phyloP scores from a whole-genome alignment of 2,797 vertebrate species.

The Lindbergichthys nudifrons region DNA sequence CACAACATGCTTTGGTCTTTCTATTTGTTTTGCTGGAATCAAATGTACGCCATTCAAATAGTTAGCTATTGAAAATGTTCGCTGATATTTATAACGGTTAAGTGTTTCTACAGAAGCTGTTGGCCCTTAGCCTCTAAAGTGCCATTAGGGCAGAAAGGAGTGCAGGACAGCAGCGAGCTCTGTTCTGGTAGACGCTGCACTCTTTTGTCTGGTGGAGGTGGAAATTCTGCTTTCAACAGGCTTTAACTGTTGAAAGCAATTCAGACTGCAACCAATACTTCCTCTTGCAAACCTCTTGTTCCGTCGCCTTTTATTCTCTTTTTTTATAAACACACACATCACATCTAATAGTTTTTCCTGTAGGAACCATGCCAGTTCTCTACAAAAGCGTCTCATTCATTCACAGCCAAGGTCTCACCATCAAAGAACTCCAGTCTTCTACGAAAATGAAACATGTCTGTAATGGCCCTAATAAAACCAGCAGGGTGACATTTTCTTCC shows the following conservation, averaged over 20 bases:
- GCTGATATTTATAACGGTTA: conserved; percentile 44
- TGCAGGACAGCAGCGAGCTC: conserved; percentile 63
- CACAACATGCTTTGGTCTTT: conserved; percentile 5
- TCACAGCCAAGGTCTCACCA: conserved; percentile 51
- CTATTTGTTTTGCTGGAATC: conserved; percentile 21
- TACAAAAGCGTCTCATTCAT: conserved; percentile 66
- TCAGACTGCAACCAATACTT: conserved; percentile 16
- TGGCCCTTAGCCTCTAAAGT: conserved; percentile 53
- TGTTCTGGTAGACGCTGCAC: conserved; percentile 66
- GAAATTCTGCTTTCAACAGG: conserved; percentile 61
- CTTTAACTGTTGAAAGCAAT: conserved; percentile 49
- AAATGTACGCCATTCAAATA: neutral
- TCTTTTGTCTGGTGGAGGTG: conserved; percentile 56
- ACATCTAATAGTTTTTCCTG: conserved; percentile 36
- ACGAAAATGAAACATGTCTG: conserved; percentile 31
- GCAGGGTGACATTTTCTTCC: no score
- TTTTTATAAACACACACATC: conserved; percentile 11
- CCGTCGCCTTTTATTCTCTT: neutral
- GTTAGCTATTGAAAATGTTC: conserved; percentile 37
- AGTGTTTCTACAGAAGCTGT: conserved; percentile 50
- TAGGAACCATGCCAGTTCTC: conserved; percentile 54
- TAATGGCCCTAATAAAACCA: conserved; percentile 4
- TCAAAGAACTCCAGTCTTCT: conserved; percentile 65
- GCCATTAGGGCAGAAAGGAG: conserved; percentile 55
- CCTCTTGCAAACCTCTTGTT: neutral